Evolutionary conservation across 2,888 invertebrate species (phyloP), one percentile per base, ranked within the genome.

Genomic region (Tiliacea aurago): DNA sequence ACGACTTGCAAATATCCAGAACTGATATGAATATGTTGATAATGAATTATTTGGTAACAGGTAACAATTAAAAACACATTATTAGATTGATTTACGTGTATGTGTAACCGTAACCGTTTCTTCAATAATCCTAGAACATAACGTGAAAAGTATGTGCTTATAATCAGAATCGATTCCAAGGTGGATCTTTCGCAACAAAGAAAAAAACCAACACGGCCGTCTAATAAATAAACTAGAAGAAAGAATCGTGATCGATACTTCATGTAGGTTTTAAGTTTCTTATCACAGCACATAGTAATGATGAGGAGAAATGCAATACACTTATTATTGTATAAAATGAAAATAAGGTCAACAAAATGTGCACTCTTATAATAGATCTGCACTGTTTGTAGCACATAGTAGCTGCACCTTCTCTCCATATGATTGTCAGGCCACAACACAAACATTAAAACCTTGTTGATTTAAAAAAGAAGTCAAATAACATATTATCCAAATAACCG

Each of bases 21-120:
- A 97, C 98, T 58, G 98, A 99, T 89, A 99, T 99, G 98, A 99
- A 99, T 94, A 98, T 98, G 94, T 97, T 99, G 83, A 99, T 99
- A 85, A 99, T 99, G 99, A 99, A 99, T 96, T 99, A 99, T 95
- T 97, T 99, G 90, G 99, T 99, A 59, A 99, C 99, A 96, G 99
- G 99, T 99, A 95, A 93, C 70, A 55, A 76, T 72, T 45, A 70
- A 41, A 53, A n/a, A 41, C 5, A 13, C 61, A 58, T 5, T 65
- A 55, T 23, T 51, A n/a, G 0, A 59, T 67, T 67, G 45, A n/a
- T 53, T 73, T 55, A 20, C 10, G n/a, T 70, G 3, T 67, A 41
- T 59, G 15, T 58, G 15, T 65, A 51, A 56, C 15, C 18, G 15
- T 65, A 51, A 56, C 15, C 18, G 45, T 51, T 64, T 72, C 7